Evolutionary conservation across 2,797 vertebrate genomes (phyloP).

Genomic region (Micropoecilia bifurca): DNA sequence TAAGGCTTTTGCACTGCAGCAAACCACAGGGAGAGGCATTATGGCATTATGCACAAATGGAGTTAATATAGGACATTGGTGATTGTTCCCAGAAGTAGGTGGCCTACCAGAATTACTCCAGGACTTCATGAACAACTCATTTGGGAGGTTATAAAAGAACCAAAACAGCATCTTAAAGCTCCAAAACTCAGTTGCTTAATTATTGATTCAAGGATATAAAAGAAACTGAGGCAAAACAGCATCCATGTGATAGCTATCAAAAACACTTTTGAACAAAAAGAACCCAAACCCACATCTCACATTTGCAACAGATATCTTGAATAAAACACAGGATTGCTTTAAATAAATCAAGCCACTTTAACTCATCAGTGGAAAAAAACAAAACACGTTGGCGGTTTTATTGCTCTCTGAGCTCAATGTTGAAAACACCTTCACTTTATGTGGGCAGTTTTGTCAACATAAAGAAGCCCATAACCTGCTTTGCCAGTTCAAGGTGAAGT

Average conservation of each 20-base stretch:
- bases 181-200: background rate
- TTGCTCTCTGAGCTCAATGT: background rate
- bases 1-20: background rate
- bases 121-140: background rate
- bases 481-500: background rate
- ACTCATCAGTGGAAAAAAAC: background rate
- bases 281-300: background rate
- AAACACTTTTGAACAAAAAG: background rate
- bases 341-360: background rate
- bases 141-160: background rate
- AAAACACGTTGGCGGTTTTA: background rate
- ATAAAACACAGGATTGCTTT: background rate
- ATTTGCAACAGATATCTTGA: background rate
- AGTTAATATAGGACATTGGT: background rate
- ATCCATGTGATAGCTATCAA: background rate
- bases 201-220: background rate
- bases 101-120: background rate
- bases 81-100: background rate
- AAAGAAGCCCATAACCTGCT: background rate
- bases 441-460: background rate
- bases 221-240: background rate
- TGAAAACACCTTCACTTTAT: background rate
- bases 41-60: background rate
- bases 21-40: background rate
- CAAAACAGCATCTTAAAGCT: background rate